Conservation (phyloP, 2,113 vertebrate genomes). For the Ptilonorhynchus violaceus region DNA sequence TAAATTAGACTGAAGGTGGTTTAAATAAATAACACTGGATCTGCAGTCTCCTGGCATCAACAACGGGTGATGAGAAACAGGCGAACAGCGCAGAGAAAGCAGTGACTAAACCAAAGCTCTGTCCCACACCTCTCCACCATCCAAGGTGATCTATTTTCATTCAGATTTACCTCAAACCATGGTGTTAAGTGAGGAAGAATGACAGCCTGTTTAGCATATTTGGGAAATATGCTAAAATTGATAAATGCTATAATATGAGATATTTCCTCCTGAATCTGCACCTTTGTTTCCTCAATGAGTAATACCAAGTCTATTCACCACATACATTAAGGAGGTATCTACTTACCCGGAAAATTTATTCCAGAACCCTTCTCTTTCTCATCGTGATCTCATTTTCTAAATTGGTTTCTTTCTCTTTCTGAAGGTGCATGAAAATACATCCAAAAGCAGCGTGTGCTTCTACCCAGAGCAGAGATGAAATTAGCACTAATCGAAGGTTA, state of each 20-base stretch:
- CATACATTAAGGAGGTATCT: background rate
- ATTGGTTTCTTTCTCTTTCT: background rate
- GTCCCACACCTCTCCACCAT: background rate
- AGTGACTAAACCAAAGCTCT: background rate
- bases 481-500: background rate
- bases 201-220: background rate
- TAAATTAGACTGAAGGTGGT: background rate
- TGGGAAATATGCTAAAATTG: background rate
- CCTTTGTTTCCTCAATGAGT: background rate
- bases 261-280: background rate
- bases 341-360: background rate
- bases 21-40: background rate
- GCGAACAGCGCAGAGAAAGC: background rate
- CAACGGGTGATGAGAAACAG: background rate
- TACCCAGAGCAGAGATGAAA: background rate
- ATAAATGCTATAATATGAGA: too few relatives aligned
- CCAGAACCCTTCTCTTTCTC: background rate
- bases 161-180: background rate
- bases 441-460: background rate
- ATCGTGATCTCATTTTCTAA: background rate
- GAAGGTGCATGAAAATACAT: background rate
- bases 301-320: background rate
- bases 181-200: background rate
- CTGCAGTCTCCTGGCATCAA: background rate
- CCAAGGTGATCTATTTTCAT: background rate